Conservation (phyloP, 2,888 invertebrate species). For the Iphiclides podalirius region DNA sequence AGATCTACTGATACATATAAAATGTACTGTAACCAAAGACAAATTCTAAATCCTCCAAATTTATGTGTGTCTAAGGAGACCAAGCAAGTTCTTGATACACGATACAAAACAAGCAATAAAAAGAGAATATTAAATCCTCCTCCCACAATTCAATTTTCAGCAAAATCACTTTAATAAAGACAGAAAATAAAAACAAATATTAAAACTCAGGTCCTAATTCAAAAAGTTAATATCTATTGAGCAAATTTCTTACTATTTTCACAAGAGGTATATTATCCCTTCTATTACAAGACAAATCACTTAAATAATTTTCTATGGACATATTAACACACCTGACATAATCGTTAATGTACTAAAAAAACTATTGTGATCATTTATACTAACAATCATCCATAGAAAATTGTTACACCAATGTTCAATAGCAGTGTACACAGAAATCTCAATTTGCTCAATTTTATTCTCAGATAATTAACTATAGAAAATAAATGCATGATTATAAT, state of each 20-base stretch:
- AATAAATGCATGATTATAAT: too few species aligned
- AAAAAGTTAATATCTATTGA: constrained; percentile 9
- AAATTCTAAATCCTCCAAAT: too few species aligned
- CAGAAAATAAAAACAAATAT: neutral
- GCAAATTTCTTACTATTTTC: constrained; percentile 16
- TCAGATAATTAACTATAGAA: too few species aligned
- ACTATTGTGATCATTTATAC: neutral
- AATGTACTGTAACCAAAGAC: too few species aligned
- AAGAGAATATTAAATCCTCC: too few species aligned
- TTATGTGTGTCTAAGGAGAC: too few species aligned
- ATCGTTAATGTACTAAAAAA: too few species aligned
- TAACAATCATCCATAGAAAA: constrained; percentile 2
- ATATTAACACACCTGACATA: neutral
- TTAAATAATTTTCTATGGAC: neutral
- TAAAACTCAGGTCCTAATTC: constrained; percentile 7
- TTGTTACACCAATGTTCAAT: constrained; percentile 34
- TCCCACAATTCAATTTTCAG: too few species aligned
- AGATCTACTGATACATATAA: too few species aligned
- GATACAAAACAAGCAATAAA: too few species aligned
- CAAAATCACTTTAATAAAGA: too few species aligned
- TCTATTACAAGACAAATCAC: neutral
- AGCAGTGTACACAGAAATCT: constrained; percentile 49
- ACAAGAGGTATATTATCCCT: constrained; percentile 4
- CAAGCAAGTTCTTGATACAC: too few species aligned
- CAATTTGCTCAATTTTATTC: constrained; percentile 32